These are phyloP conservation scores for Pseudopodoces humilis DNA, from an alignment of 2,113 vertebrate species.

Conservation along the genomic window DNA sequence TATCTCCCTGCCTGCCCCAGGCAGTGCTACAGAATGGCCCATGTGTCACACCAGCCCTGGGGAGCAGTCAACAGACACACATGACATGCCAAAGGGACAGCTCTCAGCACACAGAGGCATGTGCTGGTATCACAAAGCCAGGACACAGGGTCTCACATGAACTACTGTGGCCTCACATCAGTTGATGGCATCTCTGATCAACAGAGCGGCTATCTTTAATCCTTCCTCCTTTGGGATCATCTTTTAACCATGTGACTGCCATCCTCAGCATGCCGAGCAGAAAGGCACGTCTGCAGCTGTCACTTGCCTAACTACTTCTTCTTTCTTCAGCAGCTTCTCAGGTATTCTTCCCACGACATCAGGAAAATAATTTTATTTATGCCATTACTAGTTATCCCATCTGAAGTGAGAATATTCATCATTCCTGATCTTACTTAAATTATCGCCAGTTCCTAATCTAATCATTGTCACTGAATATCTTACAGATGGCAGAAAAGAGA, in stretches of 20 bases:
- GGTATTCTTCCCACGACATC: background rate
- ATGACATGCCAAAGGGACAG: fast-evolving
- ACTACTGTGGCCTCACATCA: background rate
- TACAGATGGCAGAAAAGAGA: background rate
- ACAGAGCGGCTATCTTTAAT: background rate
- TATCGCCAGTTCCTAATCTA: background rate
- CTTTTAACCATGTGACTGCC: background rate
- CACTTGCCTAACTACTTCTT: background rate
- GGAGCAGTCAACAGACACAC: background rate
- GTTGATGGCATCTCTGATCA: slow-evolving; percentile 35
- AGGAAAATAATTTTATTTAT: background rate
- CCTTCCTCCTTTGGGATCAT: background rate
- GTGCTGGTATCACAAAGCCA: background rate
- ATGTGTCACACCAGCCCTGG: background rate
- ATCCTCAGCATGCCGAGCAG: background rate
- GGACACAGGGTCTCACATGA: background rate
- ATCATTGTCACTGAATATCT: background rate
- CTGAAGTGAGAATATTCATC: background rate
- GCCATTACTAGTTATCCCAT: background rate
- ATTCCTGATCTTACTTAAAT: background rate
- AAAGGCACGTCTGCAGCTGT: background rate
- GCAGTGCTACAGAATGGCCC: background rate
- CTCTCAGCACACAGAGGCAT: background rate
- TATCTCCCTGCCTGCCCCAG: background rate
- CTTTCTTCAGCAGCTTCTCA: background rate